Conservation (phyloP, 2,113 vertebrate genomes). For the Rhinichthys klamathensis region DNA sequence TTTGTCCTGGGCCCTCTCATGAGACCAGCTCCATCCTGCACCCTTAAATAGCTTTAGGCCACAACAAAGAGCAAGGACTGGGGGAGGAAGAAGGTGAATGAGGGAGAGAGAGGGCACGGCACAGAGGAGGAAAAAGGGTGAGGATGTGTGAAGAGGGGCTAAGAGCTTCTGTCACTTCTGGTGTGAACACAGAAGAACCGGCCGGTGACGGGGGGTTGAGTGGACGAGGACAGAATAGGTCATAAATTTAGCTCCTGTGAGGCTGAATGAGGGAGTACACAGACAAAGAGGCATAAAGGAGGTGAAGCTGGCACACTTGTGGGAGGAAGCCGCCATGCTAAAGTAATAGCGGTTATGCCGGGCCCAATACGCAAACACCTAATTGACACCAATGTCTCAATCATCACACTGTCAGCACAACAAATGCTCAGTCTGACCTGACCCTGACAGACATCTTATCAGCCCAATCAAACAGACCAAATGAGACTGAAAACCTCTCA, state of each 20-base stretch:
- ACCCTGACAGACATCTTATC: slow-evolving; percentile 47
- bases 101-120: slow-evolving; percentile 50
- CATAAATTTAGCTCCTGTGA: slow-evolving; percentile 48
- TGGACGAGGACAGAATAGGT: slow-evolving; percentile 39
- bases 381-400: slow-evolving; percentile 67
- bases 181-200: slow-evolving; percentile 67
- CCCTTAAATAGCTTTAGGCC: slow-evolving; percentile 44
- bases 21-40: slow-evolving; percentile 46
- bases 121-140: slow-evolving; percentile 29
- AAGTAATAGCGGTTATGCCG: slow-evolving; percentile 49
- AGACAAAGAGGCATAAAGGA: slow-evolving; percentile 33
- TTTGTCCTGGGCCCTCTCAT: slow-evolving; percentile 53
- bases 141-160: slow-evolving; percentile 68
- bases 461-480: slow-evolving; percentile 54
- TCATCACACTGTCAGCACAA: slow-evolving; percentile 67
- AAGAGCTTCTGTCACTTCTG: slow-evolving; percentile 73
- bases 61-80: slow-evolving; percentile 29
- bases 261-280: slow-evolving; percentile 5
- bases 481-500: slow-evolving; percentile 54
- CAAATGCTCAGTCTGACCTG: slow-evolving; percentile 56
- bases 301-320: slow-evolving; percentile 53
- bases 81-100: slow-evolving; percentile 40
- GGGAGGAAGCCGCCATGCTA: slow-evolving; percentile 39
- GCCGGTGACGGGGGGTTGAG: slow-evolving; percentile 20
- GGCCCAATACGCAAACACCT: slow-evolving; percentile 62